Evolutionary conservation across 1,140 invertebrate species (phyloP), one percentile per base, ranked within the genome.

Genomic region (Hermetia illucens): DNA sequence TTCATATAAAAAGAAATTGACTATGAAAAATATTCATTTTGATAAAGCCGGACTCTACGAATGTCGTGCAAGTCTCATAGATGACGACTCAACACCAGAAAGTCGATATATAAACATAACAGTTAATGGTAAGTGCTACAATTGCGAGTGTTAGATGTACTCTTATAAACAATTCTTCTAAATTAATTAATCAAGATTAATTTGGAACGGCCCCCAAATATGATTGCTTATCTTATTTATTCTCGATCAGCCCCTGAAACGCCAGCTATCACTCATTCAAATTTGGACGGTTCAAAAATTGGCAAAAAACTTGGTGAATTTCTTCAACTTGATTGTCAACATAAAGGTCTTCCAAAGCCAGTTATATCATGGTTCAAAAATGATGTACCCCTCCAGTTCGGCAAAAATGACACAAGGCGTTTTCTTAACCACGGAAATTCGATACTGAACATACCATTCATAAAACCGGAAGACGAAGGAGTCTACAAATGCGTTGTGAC

Each of bases 301-400:
- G 43, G 55, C 31, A 45, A 55, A 5, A 54, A 53, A 33, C 44
- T 58, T 18, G 62, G 63, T 3, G 53, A 64, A 21, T 44, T 50
- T 3, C 32, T 66, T 22, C 44, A 50, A 29, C 44, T 68, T 20
- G 46, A 48, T 12, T 70, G 67, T 36, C 44, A 47, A 32, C 46
- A 44, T 5, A 36, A 40, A 12, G 67, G 66, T 1, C 55, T 68
- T 34, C 68, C 68, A 2, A 44, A 48, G 32, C 64, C 68, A 3
- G 44, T 21, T 4, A 57, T 70, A 2, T 49, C 32, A 0, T 70
- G 68, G 68, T 66, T 47, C 39, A 68, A 66, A 50, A 19, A n/a
- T n/a, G 50, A 61, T 30, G 55, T 50, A 9, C 42, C 44, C 6
- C 39, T 45, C 16, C 12, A 55, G 10, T 24, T 38, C 4, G 42